Conservation (phyloP, 2,797 vertebrate species). For the Enteromius thamalakanensis region DNA sequence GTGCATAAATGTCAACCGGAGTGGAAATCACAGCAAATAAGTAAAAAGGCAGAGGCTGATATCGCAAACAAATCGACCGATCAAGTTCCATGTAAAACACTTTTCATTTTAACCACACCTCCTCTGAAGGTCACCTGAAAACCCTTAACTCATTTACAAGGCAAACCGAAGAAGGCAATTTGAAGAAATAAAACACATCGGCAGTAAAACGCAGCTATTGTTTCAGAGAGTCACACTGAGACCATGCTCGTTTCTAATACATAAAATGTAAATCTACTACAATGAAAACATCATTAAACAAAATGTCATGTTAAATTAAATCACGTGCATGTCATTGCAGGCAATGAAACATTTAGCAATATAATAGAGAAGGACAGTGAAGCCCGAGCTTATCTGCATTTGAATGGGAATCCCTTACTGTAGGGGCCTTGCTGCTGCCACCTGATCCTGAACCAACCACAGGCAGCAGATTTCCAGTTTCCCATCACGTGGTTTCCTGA, state of each 20-base stretch:
- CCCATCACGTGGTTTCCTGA: conserved; percentile 43
- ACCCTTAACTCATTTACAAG: neutral
- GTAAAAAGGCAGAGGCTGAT: neutral
- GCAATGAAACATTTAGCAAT: neutral
- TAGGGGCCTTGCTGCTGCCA: conserved; percentile 42
- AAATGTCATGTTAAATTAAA: neutral
- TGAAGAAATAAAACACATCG: neutral
- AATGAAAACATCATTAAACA: conserved; percentile 1
- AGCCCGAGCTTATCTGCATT: conserved; percentile 39
- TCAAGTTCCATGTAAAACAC: neutral
- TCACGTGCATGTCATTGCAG: neutral
- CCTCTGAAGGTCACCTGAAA: conserved; percentile 2
- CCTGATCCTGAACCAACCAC: conserved; percentile 43
- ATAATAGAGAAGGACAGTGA: neutral
- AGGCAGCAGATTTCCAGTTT: conserved; percentile 42
- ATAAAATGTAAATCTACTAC: conserved; percentile 13
- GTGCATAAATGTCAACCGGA: neutral
- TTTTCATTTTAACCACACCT: conserved; percentile 11
- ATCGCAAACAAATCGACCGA: conserved; percentile 1
- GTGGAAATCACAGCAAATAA: neutral
- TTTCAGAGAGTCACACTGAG: neutral
- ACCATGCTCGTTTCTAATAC: neutral
- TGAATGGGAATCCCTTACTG: conserved; percentile 46
- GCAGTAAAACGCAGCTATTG: neutral
- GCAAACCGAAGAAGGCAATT: neutral